A percentile compares a stretch with the other conserved stretches of the same genome.
These are phyloP conservation scores for Herpetotheres cachinnans DNA, from an alignment of 2,113 vertebrate genomes.

Conservation along the genomic window DNA sequence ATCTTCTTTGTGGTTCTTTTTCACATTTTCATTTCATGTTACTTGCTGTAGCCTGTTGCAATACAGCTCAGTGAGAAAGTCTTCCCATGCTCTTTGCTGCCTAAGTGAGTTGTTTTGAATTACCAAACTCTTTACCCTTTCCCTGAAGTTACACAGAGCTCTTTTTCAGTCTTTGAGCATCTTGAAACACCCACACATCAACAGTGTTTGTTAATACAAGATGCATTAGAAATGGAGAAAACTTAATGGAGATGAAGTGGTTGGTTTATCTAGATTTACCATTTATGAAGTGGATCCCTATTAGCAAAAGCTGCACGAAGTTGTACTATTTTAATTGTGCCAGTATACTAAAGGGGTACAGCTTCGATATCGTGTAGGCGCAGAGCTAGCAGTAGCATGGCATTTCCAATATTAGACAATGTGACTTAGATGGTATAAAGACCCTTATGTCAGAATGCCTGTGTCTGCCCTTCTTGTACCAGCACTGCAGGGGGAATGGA, in stretches of 20 bases:
- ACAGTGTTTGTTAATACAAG: neutral
- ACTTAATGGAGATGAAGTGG: neutral
- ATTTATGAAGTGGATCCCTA: neutral
- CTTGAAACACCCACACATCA: neutral
- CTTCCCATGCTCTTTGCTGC: neutral
- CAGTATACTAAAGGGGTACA: neutral
- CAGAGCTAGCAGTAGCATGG: neutral
- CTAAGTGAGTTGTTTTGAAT: neutral
- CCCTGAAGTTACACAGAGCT: neutral
- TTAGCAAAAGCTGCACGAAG: neutral
- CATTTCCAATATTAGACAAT: neutral
- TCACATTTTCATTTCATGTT: neutral
- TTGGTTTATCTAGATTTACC: neutral
- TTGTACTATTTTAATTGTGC: neutral
- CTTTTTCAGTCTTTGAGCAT: neutral
- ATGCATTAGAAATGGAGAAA: neutral
- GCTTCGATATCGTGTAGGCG: neutral
- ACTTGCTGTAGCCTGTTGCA: neutral
- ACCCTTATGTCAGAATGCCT: neutral
- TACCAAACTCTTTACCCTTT: neutral
- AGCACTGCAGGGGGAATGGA: rapidly evolving
- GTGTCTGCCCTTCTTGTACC: neutral
- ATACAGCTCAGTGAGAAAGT: neutral
- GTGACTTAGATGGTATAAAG: neutral
- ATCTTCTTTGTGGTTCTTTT: neutral